Conservation (phyloP, 1,140 invertebrate species). For the Luehdorfia chinensis region DNA sequence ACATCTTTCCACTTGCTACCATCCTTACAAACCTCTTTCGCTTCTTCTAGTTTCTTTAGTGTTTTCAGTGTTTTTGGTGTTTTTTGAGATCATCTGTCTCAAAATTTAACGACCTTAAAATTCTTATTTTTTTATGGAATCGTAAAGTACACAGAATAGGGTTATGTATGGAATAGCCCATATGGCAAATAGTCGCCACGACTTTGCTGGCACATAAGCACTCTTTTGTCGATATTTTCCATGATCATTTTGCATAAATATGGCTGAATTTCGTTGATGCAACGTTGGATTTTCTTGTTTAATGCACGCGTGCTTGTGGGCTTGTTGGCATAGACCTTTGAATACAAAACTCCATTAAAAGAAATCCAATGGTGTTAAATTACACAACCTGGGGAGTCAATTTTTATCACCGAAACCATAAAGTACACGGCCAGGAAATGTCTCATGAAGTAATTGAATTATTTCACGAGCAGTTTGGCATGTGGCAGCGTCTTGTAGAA, state of each 20-base stretch:
- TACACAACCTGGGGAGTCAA: constrained; percentile 19
- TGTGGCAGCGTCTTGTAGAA: constrained; percentile 18
- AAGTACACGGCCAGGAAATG: constrained; percentile 19
- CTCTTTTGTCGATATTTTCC: constrained; percentile 23
- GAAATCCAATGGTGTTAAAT: constrained; percentile 25
- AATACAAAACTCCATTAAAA: constrained; percentile 19
- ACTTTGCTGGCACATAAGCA: constrained; percentile 18
- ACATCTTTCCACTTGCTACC: too few relatives aligned
- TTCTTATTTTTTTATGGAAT: constrained; percentile 20
- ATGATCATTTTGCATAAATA: constrained; percentile 21
- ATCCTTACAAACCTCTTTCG: too few relatives aligned
- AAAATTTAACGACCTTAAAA: too few relatives aligned
- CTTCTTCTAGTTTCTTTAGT: too few relatives aligned
- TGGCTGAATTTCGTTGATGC: constrained; percentile 21
- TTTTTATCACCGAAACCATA: constrained; percentile 24
- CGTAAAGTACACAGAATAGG: constrained; percentile 21
- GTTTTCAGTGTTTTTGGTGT: too few relatives aligned
- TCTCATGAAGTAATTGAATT: constrained; percentile 23
- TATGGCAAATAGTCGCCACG: constrained; percentile 21
- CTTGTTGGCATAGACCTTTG: constrained; percentile 18
- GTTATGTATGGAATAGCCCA: constrained; percentile 24
- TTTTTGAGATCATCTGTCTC: too few relatives aligned
- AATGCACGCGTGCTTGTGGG: constrained; percentile 11
- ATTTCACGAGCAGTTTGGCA: constrained; percentile 19
- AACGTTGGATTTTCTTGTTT: constrained; percentile 11